Evolutionary conservation across 2,888 invertebrate genomes (phyloP), one percentile per base, ranked within the genome.

Genomic region (Ophion obscuratus): DNA sequence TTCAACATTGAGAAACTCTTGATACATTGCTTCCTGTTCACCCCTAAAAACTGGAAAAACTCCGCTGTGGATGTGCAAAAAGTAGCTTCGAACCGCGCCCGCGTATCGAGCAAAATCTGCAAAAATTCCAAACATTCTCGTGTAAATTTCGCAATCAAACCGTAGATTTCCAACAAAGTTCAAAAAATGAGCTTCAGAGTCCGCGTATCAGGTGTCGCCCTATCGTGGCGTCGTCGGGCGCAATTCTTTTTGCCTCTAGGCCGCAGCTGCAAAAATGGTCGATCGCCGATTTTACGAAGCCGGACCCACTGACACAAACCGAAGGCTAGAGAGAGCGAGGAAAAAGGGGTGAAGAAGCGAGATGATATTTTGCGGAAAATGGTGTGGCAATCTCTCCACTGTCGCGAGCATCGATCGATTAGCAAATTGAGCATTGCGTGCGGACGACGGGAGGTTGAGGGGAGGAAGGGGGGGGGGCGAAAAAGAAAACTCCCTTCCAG

Each of bases 371-470:
- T 31, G 11, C 61, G 78, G 9, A 57, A 24, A 24, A 36, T 14
- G 24, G n/a, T n/a, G 40, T 59, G 24, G 20, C 77, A 67, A 67
- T 57, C 20, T 40, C 40, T 67, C 24, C 40, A 31, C 53, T 9
- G 20, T 57, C 59, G 36, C 73, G 40, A 36, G 59, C 20, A 68
- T 53, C 40, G 47, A 62, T 79, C 31, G 27, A 57, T 67, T 4
- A 10, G 36, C 27, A 27, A 68, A 67, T 67, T 77, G 59, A 66
- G 40, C n/a, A 27, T 77, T 68, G 53, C 77, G 24, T 31, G 53
- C n/a, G n/a, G n/a, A n/a, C n/a, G n/a, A n/a, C n/a, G n/a, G n/a
- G n/a, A n/a, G n/a, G n/a, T n/a, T n/a, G n/a, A n/a, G 57, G 40
- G 10, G n/a, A 57, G 20, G 20, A 24, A 4, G 61, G 2, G 1